A percentile compares a stretch with the other conserved stretches of the same genome.
Conservation (phyloP, 2,888 invertebrate species). For the Ophraella communa region DNA sequence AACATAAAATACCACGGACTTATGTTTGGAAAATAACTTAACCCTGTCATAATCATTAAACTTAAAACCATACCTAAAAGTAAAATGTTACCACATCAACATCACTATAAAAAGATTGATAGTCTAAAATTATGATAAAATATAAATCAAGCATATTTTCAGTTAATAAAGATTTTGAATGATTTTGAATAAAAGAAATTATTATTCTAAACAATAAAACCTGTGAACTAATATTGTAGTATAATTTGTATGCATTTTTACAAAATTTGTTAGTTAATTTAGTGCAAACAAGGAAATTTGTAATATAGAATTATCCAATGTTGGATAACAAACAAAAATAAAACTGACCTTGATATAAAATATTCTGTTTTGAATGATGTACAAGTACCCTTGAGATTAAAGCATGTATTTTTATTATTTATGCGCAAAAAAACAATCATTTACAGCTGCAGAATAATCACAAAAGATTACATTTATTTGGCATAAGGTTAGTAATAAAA, state of each 20-base stretch:
- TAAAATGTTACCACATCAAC: not conserved
- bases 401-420: not conserved
- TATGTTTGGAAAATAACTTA: conserved; percentile 24
- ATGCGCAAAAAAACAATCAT: not conserved
- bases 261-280: too few relatives aligned
- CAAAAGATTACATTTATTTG: not conserved
- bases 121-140: too few relatives aligned
- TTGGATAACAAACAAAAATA: not conserved
- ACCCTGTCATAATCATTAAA: conserved; percentile 12
- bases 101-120: too few relatives aligned
- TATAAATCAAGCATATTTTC: too few relatives aligned
- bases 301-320: not conserved
- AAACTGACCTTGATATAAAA: not conserved
- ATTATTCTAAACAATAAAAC: too few relatives aligned
- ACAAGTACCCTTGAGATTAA: not conserved
- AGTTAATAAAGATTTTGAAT: too few relatives aligned
- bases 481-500: not conserved
- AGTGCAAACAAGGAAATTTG: not conserved
- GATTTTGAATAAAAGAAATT: too few relatives aligned
- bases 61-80: conserved; percentile 18
- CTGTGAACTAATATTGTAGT: too few relatives aligned
- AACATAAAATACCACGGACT: conserved; percentile 60
- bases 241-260: too few relatives aligned
- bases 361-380: not conserved
- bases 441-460: not conserved